These are phyloP conservation scores for Hirtodrosophila confusa DNA, from an alignment of 2,888 invertebrate genomes.

Conservation along the genomic window DNA sequence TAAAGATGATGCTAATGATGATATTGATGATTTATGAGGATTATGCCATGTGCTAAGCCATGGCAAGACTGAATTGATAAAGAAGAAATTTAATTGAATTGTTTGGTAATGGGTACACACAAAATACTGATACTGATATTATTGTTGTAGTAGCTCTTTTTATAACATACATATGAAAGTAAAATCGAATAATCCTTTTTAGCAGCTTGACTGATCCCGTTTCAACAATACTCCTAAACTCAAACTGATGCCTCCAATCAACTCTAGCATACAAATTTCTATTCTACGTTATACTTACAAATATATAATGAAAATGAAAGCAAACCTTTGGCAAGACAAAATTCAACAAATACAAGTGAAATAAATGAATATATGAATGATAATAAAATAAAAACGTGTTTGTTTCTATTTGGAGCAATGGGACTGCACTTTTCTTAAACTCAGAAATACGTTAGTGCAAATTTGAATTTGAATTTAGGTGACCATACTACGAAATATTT, in stretches of 20 bases:
- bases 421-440: no score
- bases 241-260: constrained; percentile 58
- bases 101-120: constrained; percentile 72
- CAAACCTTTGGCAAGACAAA: constrained; percentile 51
- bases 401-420: no score
- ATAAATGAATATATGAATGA: constrained; percentile 39
- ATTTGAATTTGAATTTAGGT: no score
- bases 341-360: constrained; percentile 53
- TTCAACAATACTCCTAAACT: constrained; percentile 35
- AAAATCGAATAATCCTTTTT: constrained; percentile 41
- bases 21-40: constrained; percentile 32
- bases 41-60: constrained; percentile 49
- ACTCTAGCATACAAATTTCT: constrained; percentile 72
- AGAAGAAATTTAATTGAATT: constrained; percentile 39
- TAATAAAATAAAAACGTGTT: constrained; percentile 24
- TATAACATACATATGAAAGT: constrained; percentile 53
- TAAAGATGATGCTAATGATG: constrained; percentile 1
- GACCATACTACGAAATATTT: no score
- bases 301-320: constrained; percentile 40
- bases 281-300: constrained; percentile 67
- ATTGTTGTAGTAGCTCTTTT: constrained; percentile 77
- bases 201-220: constrained; percentile 62
- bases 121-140: constrained; percentile 73
- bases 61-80: constrained; percentile 74
- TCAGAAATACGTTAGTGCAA: no score